Base-by-base conservation (phyloP, 2,888 invertebrate species). In the Lochmaea capreae region DNA sequence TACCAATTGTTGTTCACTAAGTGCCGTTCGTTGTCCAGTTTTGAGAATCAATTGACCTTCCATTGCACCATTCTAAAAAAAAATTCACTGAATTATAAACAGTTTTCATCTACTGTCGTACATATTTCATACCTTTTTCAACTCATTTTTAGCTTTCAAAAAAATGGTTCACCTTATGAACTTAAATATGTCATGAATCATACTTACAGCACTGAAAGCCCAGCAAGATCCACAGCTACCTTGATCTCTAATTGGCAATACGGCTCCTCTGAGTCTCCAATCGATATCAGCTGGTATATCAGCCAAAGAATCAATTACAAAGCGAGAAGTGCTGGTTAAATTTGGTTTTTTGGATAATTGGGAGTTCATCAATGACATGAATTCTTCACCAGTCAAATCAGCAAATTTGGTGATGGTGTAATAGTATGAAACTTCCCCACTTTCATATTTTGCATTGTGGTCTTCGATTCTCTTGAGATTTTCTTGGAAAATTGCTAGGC, bases 41-140 rank as follows among this genome's bases (percentile, higher is more conserved):
- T 93, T 92, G 79, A 95, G 92, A 90, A 91, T 96, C 87, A 96
- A 94, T 87, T 96, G 96, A 0, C 93, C 96, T 88, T 97, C 97
- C 14, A 97, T 87, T 0, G 96, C 88, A 18, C 97, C 98, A 67
- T 97, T 97, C 93, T 96, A 85, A 59, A 49, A 63, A 67, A 14
- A n/a, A 61, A 42, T 2, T 22, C 22, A 22, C n/a, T n/a, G n/a
- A 22, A 22, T 22, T 22, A 22, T 22, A 22, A 22, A 22, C 22
- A 1, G 22, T 22, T 22, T 3, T 22, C 3, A 22, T 22, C 22
- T 3, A 22, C 22, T 22, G 22, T 22, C 8, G 10, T 33, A 61
- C 2, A 61, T 9, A n/a, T 49, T 6, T 18, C 1, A n/a, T 52
- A 16, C 16, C 9, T 1, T 8, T 18, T 54, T 16, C 9, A 12